Evolutionary conservation across 1,140 invertebrate genomes (phyloP), one percentile per base, ranked within the genome.

Genomic region (Coboldia fuscipes): DNA sequence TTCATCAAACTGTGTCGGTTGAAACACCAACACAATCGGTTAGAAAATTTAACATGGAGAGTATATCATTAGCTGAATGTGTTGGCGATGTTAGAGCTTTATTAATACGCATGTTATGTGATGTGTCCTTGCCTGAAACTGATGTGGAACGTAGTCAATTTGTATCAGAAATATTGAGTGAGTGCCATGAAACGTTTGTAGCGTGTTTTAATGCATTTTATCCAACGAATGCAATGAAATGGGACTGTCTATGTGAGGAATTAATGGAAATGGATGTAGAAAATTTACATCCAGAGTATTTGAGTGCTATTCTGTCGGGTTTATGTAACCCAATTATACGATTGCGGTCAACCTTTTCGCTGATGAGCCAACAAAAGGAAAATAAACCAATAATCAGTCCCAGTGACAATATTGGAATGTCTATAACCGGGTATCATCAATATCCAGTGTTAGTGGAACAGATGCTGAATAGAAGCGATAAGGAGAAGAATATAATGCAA

Each of bases 161-260:
- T 48, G 45, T 58, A 60, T 4, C 61, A 19, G 66, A 69, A 23
- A 78, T 96, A 36, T 56, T 96, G 10, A 76, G 84, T 19, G 88
- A 94, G 47, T 88, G 83, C 45, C 83, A 93, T 44, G 66, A 73
- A 34, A 90, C 86, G 8, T 89, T 93, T 51, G 77, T 86, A 3
- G 62, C 75, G 3, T 93, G 89, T 54, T 96, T 90, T 48, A 85
- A 94, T 57, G 85, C 85, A 1, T 96, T 96, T 59, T 96, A 92
- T 59, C 89, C 92, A 0, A 94, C 86, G 1, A 79, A 82, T 0
- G 75, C 72, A 36, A 60, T 94, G 14, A 94, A 94, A 51, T 94
- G 90, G 89, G 75, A 75, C 36, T 81, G 80, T 46, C 54, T 96
- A 0, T 92, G 88, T 57, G 80, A 89, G 22, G 12, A 23, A 23